Base-by-base conservation (phyloP, 2,888 invertebrate genomes). In the Carcina quercana region DNA sequence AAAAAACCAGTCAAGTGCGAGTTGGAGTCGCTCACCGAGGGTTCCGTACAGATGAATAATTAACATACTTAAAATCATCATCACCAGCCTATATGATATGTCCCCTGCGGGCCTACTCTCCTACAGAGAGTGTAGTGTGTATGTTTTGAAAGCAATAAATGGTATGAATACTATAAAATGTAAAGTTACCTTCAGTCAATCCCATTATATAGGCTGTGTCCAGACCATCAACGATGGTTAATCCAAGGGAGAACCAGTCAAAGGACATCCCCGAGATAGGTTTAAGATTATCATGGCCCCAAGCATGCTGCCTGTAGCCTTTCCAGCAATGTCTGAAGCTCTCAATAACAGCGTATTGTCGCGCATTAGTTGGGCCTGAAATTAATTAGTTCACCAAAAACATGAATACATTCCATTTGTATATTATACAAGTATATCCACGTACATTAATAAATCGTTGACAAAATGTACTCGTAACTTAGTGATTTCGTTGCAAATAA, bases 171-270 rank as follows among this genome's bases (percentile, higher is more conserved):
- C n/a, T n/a, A n/a, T n/a, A n/a, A n/a, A n/a, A n/a, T n/a, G n/a
- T n/a, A n/a, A n/a, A n/a, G 4, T 15, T 51, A 74, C 75, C 97
- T 83, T 95, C 90, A 56, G 90, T 89, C 34, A 99, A 83, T 31
- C 94, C 95, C 98, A 98, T 98, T 37, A 99, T 96, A 51, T 93
- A 94, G 60, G 98, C 91, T 0, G 98, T 98, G 65, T 99, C 99
- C 42, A 99, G 73, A 0, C 95, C 90, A 80, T 99, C 99, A 0
- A 99, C 90, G 44, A 99, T 93, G 1, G 97, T 97, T n/a, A 99
- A 86, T 0, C 98, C 98, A 1, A 98, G 86, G 0, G 93, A 93
- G 75, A 99, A 98, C 98, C 98, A 99, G 60, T 98, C 95, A 30
- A 91, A 89, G 37, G 91, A 89, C 41, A 89, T 86, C 50, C 91